Conservation (phyloP, 2,888 invertebrate species). For the Onthophagus sagittarius region DNA sequence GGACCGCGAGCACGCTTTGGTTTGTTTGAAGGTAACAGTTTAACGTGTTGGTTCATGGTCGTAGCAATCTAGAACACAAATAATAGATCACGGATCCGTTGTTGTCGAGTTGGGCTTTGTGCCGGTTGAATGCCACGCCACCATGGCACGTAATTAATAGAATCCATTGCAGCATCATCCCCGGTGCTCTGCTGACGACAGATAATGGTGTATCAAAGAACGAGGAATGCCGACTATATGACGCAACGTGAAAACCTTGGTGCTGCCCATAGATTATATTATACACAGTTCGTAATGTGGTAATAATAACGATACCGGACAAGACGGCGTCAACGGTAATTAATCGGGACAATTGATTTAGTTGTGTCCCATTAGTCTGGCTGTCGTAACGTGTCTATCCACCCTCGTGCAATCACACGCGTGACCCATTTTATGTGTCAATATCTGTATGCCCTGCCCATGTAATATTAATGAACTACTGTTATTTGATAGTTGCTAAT, state of each 20-base stretch:
- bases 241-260: not conserved
- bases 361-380: slow-evolving; percentile 6
- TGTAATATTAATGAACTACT: not conserved
- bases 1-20: not conserved
- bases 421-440: slow-evolving; percentile 1
- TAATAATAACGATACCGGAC: not conserved
- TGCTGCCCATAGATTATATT: not conserved
- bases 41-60: not conserved
- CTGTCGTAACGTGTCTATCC: slow-evolving; percentile 11
- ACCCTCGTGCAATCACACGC: slow-evolving; percentile 7
- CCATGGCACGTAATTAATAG: not conserved
- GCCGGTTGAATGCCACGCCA: not conserved
- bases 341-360: slow-evolving; percentile 8
- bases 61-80: not conserved
- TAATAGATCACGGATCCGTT: not conserved
- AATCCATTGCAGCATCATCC: not conserved
- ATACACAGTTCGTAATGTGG: not conserved
- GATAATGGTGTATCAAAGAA: not conserved
- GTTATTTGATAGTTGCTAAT: not conserved
- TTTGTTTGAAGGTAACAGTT: not conserved
- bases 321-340: not conserved
- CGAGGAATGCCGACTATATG: not conserved
- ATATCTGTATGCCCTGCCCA: not conserved
- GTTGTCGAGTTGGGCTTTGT: not conserved
- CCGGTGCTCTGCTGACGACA: not conserved